Evolutionary conservation across 2,888 invertebrate genomes (phyloP).

Genomic region (Rhogogaster chlorosoma): DNA sequence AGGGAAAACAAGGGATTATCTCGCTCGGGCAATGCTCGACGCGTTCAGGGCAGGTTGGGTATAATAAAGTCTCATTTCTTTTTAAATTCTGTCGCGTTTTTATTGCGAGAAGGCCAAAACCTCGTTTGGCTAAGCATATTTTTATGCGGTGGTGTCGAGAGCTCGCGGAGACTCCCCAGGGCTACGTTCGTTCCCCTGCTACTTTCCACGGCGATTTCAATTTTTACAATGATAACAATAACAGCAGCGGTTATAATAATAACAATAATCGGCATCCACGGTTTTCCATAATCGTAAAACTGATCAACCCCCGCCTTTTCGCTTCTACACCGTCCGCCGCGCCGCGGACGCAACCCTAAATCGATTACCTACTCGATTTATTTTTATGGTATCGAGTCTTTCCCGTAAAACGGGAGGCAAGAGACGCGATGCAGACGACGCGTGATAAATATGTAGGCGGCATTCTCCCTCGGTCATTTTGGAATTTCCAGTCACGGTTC

Average conservation of each 20-base stretch:
- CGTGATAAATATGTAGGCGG: slow-evolving; percentile 45
- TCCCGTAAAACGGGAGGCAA: slow-evolving; percentile 45
- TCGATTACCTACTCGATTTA: slow-evolving; percentile 61
- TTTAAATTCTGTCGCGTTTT: slow-evolving; percentile 27
- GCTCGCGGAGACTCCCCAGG: not conserved
- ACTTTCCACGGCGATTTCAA: slow-evolving; percentile 23
- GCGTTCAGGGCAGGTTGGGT: not conserved
- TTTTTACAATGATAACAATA: slow-evolving; percentile 30
- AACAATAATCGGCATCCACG: slow-evolving; percentile 59
- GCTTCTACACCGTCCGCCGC: slow-evolving; percentile 51
- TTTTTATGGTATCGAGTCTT: slow-evolving; percentile 59
- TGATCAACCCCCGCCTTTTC: slow-evolving; percentile 52
- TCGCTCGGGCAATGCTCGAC: not conserved
- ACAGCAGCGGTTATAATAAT: slow-evolving; percentile 29
- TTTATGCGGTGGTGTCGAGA: not conserved
- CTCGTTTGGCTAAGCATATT: slow-evolving; percentile 40
- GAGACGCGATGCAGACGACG: slow-evolving; percentile 41
- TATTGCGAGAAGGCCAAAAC: not conserved
- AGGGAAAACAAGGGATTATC: not conserved
- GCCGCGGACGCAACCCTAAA: slow-evolving; percentile 60
- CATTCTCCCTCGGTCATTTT: slow-evolving; percentile 23
- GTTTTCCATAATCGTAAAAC: slow-evolving; percentile 63
- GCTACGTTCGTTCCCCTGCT: not conserved
- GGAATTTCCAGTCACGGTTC: slow-evolving; percentile 44
- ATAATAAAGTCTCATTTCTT: slow-evolving; percentile 22